Conservation (phyloP, 2,888 invertebrate species). For the Heliconius aoede region DNA sequence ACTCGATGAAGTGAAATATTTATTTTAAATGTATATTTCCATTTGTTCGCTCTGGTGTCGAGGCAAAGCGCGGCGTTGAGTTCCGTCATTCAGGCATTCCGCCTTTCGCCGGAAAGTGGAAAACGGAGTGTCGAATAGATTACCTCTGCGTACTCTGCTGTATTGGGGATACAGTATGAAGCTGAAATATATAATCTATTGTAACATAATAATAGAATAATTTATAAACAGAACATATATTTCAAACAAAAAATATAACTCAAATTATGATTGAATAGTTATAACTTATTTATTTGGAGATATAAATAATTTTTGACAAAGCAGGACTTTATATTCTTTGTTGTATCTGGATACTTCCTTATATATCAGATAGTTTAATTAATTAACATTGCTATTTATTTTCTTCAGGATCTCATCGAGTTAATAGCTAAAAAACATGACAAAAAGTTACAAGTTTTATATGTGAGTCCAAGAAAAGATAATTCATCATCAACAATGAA, state of each 20-base stretch:
- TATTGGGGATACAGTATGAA: too few relatives aligned
- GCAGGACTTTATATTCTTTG: too few relatives aligned
- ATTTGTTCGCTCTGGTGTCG: too few relatives aligned
- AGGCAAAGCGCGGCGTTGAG: too few relatives aligned
- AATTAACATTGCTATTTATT: background rate
- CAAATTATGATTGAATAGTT: background rate
- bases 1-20: too few relatives aligned
- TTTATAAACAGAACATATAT: too few relatives aligned
- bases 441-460: slow-evolving; percentile 57
- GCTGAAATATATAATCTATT: background rate
- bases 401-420: slow-evolving; percentile 64
- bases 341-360: background rate
- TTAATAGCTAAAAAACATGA: slow-evolving; percentile 60
- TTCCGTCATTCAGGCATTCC: too few relatives aligned
- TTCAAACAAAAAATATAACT: background rate
- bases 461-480: slow-evolving; percentile 53
- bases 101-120: background rate
- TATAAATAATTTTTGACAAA: too few relatives aligned
- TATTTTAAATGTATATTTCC: too few relatives aligned
- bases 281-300: too few relatives aligned
- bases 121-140: background rate
- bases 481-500: slow-evolving; percentile 55
- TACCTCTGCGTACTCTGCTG: background rate
- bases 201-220: background rate
- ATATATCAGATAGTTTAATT: background rate